phyloP scores from a whole-genome alignment of 1,140 invertebrate species.

The Cecropterus lyciades region DNA sequence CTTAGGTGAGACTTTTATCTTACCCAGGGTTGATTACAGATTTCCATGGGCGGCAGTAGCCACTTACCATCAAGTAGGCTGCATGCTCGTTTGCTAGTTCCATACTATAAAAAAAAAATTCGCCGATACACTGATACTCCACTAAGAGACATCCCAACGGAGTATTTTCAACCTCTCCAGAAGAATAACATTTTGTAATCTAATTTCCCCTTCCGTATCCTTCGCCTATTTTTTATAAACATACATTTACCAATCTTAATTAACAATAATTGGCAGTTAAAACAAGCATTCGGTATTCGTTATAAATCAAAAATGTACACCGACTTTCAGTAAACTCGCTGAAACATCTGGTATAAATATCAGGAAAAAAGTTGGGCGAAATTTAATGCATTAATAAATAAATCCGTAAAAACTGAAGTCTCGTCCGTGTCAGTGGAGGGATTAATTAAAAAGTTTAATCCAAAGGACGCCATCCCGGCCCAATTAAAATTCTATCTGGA shows the following conservation, averaged over 20 bases:
- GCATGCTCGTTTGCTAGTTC: too few species aligned
- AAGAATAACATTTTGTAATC: too few species aligned
- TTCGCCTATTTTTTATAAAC: too few species aligned
- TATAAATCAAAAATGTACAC: not conserved
- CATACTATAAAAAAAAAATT: too few species aligned
- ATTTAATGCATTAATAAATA: constrained; percentile 38
- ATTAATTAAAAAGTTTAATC: constrained; percentile 38
- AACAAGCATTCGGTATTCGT: not conserved
- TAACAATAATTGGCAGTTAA: constrained; percentile 4
- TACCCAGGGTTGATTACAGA: too few species aligned
- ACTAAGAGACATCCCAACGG: too few species aligned
- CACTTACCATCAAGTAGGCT: too few species aligned
- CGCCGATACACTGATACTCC: too few species aligned
- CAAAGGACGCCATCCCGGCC: constrained; percentile 28
- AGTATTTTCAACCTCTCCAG: too few species aligned
- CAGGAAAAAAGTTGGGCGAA: constrained; percentile 20
- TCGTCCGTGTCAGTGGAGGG: constrained; percentile 32
- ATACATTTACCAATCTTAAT: not conserved
- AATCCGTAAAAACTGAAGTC: constrained; percentile 36
- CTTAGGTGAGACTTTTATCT: too few species aligned
- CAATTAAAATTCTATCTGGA: constrained; percentile 38
- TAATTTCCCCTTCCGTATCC: too few species aligned
- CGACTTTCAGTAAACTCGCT: not conserved
- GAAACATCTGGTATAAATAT: constrained; percentile 10
- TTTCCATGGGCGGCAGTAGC: too few species aligned